Conservation (phyloP, 92 coral and sea anemone species). For the Parazoanthus darwini region DNA sequence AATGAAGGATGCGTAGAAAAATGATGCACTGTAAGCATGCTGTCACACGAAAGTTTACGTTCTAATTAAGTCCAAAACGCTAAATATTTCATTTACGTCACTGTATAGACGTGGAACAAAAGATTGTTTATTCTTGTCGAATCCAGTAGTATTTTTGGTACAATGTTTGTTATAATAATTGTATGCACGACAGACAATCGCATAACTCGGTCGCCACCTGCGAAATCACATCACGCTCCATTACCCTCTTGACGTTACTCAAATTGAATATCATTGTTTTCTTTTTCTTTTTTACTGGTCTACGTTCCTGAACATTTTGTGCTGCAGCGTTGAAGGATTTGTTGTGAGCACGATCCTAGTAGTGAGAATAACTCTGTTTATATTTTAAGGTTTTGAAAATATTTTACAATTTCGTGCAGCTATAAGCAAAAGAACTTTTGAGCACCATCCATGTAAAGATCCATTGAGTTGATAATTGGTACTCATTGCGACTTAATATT, state of each 20-base stretch:
- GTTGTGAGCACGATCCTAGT: not conserved
- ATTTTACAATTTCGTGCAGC: not conserved
- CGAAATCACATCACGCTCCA: not conserved
- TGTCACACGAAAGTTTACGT: constrained; percentile 27
- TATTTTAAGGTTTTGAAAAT: not conserved
- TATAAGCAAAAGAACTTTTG: too few relatives aligned
- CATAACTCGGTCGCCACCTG: constrained; percentile 27
- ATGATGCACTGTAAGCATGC: not conserved
- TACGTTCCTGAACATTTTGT: not conserved
- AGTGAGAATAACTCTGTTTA: too few relatives aligned
- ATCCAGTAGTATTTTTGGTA: constrained; percentile 27
- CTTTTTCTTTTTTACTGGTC: too few relatives aligned
- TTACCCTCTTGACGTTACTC: not conserved
- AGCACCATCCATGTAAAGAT: not conserved
- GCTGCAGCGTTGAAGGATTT: not conserved
- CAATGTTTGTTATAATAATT: not conserved
- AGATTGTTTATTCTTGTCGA: constrained; percentile 38
- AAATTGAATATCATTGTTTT: too few relatives aligned
- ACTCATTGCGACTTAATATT: not conserved
- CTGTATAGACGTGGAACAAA: constrained; percentile 20
- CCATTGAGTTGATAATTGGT: not conserved
- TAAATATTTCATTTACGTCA: constrained; percentile 25
- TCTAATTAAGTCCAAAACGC: constrained; percentile 1
- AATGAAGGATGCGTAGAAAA: not conserved
- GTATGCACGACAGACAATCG: not conserved